Evolutionary conservation across 92 coral and sea anemone species (phyloP), one percentile per base, ranked within the genome.

Genomic region (Porites divaricata): DNA sequence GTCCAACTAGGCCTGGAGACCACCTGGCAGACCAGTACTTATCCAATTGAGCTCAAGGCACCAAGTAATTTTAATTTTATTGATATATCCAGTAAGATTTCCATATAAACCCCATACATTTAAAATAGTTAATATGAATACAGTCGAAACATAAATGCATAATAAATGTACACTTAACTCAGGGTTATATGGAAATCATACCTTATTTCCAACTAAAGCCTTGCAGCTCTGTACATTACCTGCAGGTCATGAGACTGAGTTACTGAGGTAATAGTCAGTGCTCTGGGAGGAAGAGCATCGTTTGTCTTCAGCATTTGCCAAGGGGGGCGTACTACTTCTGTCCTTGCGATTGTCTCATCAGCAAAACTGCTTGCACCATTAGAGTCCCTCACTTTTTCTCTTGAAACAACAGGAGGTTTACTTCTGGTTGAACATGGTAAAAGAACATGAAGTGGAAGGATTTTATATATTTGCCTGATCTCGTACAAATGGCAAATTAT

Each of bases 271-370:
- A 97, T 93, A 22, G 98, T 97, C 79, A 95, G 79, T 2, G 97
- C 96, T 68, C 92, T 81, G 57, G 99, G 99, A 54, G 99, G 99
- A 23, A 85, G 45, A 4, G 99, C 96, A 23, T 92, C 94, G 80
- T 76, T 85, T 23, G 98, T 91, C 25, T 89, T 77, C 82, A 97
- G 81, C 95, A 89, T 97, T 84, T 97, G 96, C 99, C 99, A 97
- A 8, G 95, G 91, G 6, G 97, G 95, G 54, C 85, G 85, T 61
- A n/a, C 79, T 50, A 35, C 83, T 45, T 35, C 45, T 35, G 45
- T 35, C 45, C 45, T 35, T 35, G 80, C 77, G 16, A 2, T 80
- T 20, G 71, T 69, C 62, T 90, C 95, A 3, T 94, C 95, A 2
- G 98, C 84, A 74, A 80, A 94, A 75, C 98, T 94, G 54, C 98